Base-by-base conservation (phyloP, 35 echinoderm and acorn worm genomes). In the Apostichopus japonicus region DNA sequence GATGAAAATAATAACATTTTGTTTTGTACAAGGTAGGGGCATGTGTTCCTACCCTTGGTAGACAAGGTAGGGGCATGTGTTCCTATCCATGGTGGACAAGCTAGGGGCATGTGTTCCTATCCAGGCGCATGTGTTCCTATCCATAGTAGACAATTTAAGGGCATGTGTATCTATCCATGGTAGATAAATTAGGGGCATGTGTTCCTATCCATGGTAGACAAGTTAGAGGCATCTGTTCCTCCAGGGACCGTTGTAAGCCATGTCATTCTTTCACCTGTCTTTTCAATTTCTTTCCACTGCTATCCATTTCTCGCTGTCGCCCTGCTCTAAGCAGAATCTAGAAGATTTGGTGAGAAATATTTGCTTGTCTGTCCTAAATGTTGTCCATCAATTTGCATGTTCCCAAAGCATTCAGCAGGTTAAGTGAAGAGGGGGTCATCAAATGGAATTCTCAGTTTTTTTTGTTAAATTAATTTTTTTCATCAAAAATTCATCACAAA, bases 221-320 rank as follows among this genome's bases (percentile, higher is more conserved):
- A 75, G 71, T n/a, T n/a, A n/a, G 27, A 33, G 71, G 17, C 71
- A 21, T 75, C 0, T 75, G 17, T 21, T 54, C 81, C 53, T 84
- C 55, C 19, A 57, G 27, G 53, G 57, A 58, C 81, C 10, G 56
- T 84, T 5, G 16, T 23, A 15, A 75, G n/a, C 71, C 16, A 6
- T 19, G 16, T 57, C 22, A n/a, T 83, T 84, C 81, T 84, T 58
- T 84, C 81, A 84, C 81, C 81, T 58, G 56, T 84, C 53, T 84
- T 84, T 84, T 84, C 81, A 58, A 84, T 84, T 84, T 84, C 81
- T 84, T 58, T 84, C 81, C 81, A 84, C 81, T 84, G 81, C 81
- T 58, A 24, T 84, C 71, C 81, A 84, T 84, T 84, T 84, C 22
- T 84, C 16, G 81, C 81, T 84, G 81, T 84, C 81, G 54, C 56